Percentiles rank a stretch among this genome's conserved stretches.
phyloP scores from a whole-genome alignment of 2,113 vertebrate species.

The Ancistrus triradiatus region DNA sequence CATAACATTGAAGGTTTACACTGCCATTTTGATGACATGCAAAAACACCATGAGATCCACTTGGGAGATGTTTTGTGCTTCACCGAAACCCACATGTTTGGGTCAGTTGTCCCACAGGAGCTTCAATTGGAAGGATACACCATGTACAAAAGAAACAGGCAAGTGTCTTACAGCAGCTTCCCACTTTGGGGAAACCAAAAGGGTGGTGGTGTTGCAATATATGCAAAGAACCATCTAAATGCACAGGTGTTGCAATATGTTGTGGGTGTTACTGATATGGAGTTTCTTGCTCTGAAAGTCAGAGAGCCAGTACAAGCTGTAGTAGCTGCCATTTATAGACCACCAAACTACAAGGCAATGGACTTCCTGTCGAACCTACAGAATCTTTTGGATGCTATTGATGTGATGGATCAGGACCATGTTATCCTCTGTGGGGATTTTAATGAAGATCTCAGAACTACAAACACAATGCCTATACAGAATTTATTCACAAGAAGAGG shows the following conservation, averaged over 20 bases:
- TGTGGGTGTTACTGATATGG: neutral
- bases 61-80: slow-evolving; percentile 25
- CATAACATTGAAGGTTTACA: slow-evolving; percentile 30
- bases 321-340: slow-evolving; percentile 27
- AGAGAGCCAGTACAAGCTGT: neutral
- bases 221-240: neutral
- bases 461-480: neutral
- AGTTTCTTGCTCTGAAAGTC: neutral
- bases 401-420: neutral
- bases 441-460: neutral
- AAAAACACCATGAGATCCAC: slow-evolving; percentile 17
- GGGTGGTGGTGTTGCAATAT: neutral
- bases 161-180: slow-evolving; percentile 4
- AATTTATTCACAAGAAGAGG: neutral
- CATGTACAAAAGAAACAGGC: neutral
- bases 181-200: neutral
- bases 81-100: no score
- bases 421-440: neutral
- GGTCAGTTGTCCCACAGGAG: neutral
- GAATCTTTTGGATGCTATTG: neutral
- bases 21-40: no score
- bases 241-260: neutral
- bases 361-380: neutral
- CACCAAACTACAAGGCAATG: neutral
- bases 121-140: slow-evolving; percentile 16